Conservation (phyloP, 2,113 vertebrate genomes). For the Erythrolamprus reginae region DNA sequence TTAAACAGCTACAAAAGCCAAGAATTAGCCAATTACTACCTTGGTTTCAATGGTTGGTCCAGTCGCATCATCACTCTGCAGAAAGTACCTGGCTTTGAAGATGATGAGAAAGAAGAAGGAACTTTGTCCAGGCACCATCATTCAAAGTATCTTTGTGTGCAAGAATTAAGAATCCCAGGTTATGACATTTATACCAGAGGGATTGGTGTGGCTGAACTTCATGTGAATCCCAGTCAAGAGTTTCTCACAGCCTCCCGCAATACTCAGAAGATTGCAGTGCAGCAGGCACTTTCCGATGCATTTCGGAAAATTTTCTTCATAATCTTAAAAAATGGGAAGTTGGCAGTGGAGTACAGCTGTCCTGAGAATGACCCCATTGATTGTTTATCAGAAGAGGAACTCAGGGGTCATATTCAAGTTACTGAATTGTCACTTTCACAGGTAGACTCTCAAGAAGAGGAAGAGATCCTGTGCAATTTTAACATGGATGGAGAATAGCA, state of each 20-base stretch:
- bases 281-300: slow-evolving; percentile 67
- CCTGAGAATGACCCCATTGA: slow-evolving; percentile 56
- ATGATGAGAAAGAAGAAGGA: slow-evolving; percentile 16
- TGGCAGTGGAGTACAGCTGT: slow-evolving; percentile 61
- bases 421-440: too few relatives aligned
- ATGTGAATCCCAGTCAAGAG: slow-evolving; percentile 1
- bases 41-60: slow-evolving; percentile 76
- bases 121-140: background rate
- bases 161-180: slow-evolving; percentile 61
- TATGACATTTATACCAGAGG: slow-evolving; percentile 53
- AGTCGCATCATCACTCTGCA: slow-evolving; percentile 69
- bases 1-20: slow-evolving; percentile 65
- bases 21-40: slow-evolving; percentile 71
- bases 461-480: too few relatives aligned
- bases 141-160: slow-evolving; percentile 67
- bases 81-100: slow-evolving; percentile 62
- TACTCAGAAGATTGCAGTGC: slow-evolving; percentile 64
- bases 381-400: slow-evolving; percentile 60
- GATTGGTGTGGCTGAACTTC: slow-evolving; percentile 57
- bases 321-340: slow-evolving; percentile 71
- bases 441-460: too few relatives aligned
- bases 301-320: slow-evolving; percentile 74
- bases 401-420: slow-evolving; percentile 67
- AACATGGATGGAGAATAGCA: too few relatives aligned
- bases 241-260: slow-evolving; percentile 47